A percentile compares a stretch with the other conserved stretches of the same genome.
phyloP scores from a whole-genome alignment of 2,888 invertebrate genomes.

The Boloria selene region DNA sequence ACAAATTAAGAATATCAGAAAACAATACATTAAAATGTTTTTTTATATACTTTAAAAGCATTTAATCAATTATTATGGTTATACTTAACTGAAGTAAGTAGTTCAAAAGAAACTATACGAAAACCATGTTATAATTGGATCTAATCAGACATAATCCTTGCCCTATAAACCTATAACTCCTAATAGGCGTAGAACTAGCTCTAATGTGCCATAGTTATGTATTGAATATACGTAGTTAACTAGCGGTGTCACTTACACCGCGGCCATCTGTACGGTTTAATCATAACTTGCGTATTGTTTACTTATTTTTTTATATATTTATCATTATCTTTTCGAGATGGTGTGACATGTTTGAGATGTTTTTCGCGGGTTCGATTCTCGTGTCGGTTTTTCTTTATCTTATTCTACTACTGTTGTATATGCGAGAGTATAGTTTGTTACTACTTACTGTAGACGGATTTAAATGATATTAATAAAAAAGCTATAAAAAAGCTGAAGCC shows the following conservation, averaged over 20 bases:
- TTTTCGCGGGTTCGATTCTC: too few relatives aligned
- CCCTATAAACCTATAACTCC: constrained; percentile 16
- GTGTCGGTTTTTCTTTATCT: too few relatives aligned
- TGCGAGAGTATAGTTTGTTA: too few relatives aligned
- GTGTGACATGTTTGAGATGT: neutral
- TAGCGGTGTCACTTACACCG: constrained; percentile 26
- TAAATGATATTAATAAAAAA: too few relatives aligned
- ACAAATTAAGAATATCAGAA: too few relatives aligned
- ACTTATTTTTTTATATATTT: constrained; percentile 1
- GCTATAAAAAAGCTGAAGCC: too few relatives aligned
- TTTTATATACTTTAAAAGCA: too few relatives aligned
- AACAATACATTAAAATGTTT: too few relatives aligned
- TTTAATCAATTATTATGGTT: too few relatives aligned
- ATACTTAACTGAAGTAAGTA: too few relatives aligned
- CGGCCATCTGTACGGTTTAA: constrained; percentile 24
- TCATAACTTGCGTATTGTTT: constrained; percentile 25
- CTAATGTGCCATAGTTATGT: constrained; percentile 9
- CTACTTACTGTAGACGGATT: too few relatives aligned
- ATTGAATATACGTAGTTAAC: constrained; percentile 14
- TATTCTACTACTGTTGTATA: too few relatives aligned
- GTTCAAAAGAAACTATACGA: neutral
- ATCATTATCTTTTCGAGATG: constrained; percentile 7
- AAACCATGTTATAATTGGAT: neutral
- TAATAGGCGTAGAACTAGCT: constrained; percentile 12
- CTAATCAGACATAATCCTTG: constrained; percentile 15